Evolutionary conservation across 2,113 vertebrate species (phyloP).

Genomic region (Ageneiosus marmoratus): DNA sequence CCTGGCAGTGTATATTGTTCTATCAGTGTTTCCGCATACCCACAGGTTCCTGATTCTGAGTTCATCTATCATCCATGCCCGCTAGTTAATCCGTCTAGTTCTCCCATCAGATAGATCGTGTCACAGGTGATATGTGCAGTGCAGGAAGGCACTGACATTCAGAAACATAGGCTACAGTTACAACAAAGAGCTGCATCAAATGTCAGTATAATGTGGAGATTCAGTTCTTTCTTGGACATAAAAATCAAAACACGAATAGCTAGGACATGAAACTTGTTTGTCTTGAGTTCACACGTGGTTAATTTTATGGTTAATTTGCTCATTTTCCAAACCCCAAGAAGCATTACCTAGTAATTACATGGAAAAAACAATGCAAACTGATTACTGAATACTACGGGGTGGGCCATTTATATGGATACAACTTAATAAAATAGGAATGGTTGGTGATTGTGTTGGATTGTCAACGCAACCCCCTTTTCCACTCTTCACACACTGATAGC

Average conservation of each 20-base stretch:
- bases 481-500: too few species aligned
- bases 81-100: background rate
- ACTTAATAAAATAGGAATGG: too few species aligned
- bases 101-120: background rate
- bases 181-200: background rate
- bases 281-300: too few species aligned
- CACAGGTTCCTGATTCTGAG: background rate
- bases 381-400: too few species aligned
- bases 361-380: background rate
- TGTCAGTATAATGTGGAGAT: background rate
- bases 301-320: too few species aligned
- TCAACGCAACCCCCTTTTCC: too few species aligned
- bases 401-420: too few species aligned
- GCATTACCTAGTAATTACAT: too few species aligned
- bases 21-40: background rate
- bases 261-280: background rate
- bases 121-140: background rate
- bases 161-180: background rate
- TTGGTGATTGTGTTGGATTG: too few species aligned
- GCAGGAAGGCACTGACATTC: background rate
- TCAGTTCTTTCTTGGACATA: background rate
- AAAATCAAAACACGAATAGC: too few species aligned
- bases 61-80: background rate
- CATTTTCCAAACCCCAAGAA: too few species aligned
- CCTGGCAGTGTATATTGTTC: background rate